Conservation (phyloP, 1,140 invertebrate genomes). For the Chironomus striatipennis region DNA sequence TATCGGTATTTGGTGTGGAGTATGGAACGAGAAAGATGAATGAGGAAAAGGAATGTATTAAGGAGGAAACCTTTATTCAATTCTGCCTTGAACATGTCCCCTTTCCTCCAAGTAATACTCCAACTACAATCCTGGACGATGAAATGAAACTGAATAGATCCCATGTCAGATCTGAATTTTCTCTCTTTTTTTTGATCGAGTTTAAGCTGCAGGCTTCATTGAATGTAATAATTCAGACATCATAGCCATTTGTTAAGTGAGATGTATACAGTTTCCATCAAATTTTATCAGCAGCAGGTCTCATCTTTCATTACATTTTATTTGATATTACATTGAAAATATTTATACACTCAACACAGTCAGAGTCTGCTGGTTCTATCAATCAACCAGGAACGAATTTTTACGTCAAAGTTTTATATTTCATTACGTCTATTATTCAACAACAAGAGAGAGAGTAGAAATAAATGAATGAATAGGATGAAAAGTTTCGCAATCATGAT, state of each 20-base stretch:
- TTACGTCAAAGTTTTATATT: conserved; percentile 14
- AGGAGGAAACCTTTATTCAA: no score
- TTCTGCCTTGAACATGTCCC: no score
- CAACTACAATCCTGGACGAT: no score
- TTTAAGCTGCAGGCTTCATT: no score
- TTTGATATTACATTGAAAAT: neutral
- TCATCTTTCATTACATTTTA: neutral
- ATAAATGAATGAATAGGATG: no score
- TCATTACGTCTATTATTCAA: conserved; percentile 14
- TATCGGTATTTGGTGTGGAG: neutral
- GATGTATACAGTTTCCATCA: neutral
- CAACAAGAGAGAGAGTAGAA: no score
- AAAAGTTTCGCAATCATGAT: neutral
- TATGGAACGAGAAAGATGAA: neutral
- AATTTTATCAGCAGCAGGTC: neutral
- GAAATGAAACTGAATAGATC: no score
- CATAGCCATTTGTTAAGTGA: neutral
- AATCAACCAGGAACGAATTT: neutral
- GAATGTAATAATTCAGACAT: neutral
- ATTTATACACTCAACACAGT: neutral
- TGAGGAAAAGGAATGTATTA: neutral
- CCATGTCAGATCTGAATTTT: no score
- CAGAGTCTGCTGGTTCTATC: neutral
- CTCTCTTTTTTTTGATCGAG: no score
- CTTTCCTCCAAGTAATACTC: no score